Evolutionary conservation across 2,113 vertebrate genomes (phyloP), one percentile per base, ranked within the genome.

Genomic region (Epinephelus moara): DNA sequence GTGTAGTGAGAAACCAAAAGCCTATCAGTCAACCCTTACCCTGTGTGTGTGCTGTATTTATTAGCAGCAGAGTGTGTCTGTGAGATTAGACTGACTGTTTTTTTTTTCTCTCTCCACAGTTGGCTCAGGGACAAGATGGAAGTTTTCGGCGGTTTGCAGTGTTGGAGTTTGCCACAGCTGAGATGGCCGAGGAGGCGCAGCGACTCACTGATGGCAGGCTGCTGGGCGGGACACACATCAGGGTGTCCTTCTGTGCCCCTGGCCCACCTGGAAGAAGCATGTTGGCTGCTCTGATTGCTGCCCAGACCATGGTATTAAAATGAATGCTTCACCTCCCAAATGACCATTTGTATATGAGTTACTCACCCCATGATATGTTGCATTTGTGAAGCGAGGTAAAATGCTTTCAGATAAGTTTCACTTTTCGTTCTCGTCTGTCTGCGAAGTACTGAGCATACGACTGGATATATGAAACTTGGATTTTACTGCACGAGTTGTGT

Each of bases 251-350:
- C 95, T 99, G 98, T 11, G 97, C 97, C 18, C 98, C 98, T 0
- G 97, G 97, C 0, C 96, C 97, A 3, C 97, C 97, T 0, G 98
- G 97, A 21, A 96, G 97, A 81, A 98, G 97, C 92, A 98, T 97
- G 97, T 76, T 99, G 86, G 97, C 98, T 0, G 98, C 98, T 0
- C 94, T 99, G 47, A 98, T 98, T 1, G 97, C 98, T 0, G 97
- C 97, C 0, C 98, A 98, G 81, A 97, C 97, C 8, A 98, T 96
- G 92, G 98, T 98, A 93, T 14, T 45, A 2, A 88, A 86, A 45
- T 7, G 8, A 45, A 45, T 11, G 11, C 40, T 42, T 42, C 6
- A 45, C 11, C 9, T 12, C 8, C 42, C 42, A 45, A 12, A 10
- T 45, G 42, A 45, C 42, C 11, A 45, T 10, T 45, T 45, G 10